Evolutionary conservation across 2,888 invertebrate genomes (phyloP).

Genomic region (Diarsia dahlii): DNA sequence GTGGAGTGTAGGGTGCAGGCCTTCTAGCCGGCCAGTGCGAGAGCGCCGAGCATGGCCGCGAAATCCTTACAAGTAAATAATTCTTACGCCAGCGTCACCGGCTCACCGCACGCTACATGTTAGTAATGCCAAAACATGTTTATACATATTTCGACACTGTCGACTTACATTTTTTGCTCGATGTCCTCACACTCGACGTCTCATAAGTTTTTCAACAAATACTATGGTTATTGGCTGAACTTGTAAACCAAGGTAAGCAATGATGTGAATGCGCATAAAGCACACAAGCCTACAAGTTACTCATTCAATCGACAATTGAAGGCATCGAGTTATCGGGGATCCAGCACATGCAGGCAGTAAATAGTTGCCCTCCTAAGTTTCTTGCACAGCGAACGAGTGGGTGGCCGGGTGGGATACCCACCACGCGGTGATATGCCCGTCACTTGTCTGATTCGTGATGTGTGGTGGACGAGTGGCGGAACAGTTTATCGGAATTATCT

Average conservation of each 20-base stretch:
- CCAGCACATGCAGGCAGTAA: neutral
- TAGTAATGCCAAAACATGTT: constrained; percentile 3
- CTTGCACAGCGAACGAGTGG: too few relatives aligned
- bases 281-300: neutral
- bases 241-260: neutral
- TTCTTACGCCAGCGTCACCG: neutral
- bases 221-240: neutral
- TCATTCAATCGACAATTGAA: neutral
- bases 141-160: neutral
- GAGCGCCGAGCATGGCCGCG: too few relatives aligned
- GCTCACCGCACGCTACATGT: neutral
- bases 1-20: too few relatives aligned
- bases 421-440: neutral
- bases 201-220: neutral
- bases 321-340: neutral
- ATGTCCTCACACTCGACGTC: neutral
- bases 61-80: neutral
- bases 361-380: neutral
- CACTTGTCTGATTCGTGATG: neutral
- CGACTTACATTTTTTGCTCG: neutral
- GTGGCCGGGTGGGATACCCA: neutral
- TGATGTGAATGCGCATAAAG: neutral
- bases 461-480: neutral
- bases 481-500: neutral
- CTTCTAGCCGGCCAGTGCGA: too few relatives aligned